These are phyloP conservation scores for Neoniphon sammara DNA, from an alignment of 2,797 vertebrate genomes.

Conservation along the genomic window DNA sequence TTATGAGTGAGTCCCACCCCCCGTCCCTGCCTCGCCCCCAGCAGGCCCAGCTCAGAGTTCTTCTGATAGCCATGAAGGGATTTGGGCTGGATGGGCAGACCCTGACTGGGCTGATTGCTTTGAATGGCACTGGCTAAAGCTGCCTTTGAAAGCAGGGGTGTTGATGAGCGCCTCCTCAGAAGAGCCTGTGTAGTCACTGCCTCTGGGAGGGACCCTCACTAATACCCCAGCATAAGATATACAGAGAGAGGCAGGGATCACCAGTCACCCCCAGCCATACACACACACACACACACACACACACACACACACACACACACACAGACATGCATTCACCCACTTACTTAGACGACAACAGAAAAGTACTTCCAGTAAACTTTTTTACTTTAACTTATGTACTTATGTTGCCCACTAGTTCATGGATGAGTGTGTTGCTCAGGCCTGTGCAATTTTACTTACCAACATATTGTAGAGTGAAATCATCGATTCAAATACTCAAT, in stretches of 20 bases:
- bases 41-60: conserved; percentile 81
- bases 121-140: conserved; percentile 82
- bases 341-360: conserved; percentile 62
- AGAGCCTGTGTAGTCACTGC: conserved; percentile 82
- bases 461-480: conserved; percentile 26
- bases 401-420: conserved; percentile 45
- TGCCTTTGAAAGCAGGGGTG: conserved; percentile 80
- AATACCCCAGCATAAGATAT: conserved; percentile 81
- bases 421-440: conserved; percentile 47
- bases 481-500: conserved; percentile 40
- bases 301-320: no score
- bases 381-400: conserved; percentile 54
- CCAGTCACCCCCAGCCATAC: conserved; percentile 76
- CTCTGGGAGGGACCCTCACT: conserved; percentile 82
- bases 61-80: conserved; percentile 87
- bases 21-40: conserved; percentile 78
- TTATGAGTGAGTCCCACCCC: conserved; percentile 82
- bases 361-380: conserved; percentile 78
- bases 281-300: conserved; percentile 45
- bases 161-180: conserved; percentile 80
- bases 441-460: conserved; percentile 22
- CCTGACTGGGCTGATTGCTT: conserved; percentile 84
- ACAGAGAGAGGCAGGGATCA: conserved; percentile 78
- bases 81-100: conserved; percentile 85
- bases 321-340: conserved; percentile 52